Base-by-base conservation (phyloP, 2,888 invertebrate species). In the Amphipyra berbera region DNA sequence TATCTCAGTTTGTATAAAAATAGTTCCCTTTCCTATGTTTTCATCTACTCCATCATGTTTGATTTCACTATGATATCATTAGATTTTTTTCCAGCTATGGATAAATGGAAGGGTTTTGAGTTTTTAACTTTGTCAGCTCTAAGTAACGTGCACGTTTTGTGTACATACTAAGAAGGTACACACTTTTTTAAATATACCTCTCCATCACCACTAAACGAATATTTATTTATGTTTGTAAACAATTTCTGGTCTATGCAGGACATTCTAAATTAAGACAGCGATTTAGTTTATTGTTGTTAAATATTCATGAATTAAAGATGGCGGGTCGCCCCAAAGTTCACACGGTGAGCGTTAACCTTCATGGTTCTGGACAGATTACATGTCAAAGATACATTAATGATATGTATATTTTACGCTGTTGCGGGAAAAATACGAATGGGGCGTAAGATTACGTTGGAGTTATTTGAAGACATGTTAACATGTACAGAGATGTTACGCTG, bases 321-420 rank as follows among this genome's bases (percentile, higher is more conserved):
- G 60, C 45, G 46, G 49, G n/a, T 58, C 27, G 44, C 60, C 33
- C 21, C 47, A 50, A 65, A 77, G 60, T 71, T 78, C 75, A 55
- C 63, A 78, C 72, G 59, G 33, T 55, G 59, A 59, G 30, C 56
- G n/a, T 57, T 65, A 54, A 74, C 65, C 78, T 71, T 78, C 67
- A 70, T 62, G 45, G 13, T 68, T 10, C 49, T 73, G 42, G 10
- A 35, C 68, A 38, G 37, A 44, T 73, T 67, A 4, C 45, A 27
- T 41, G n/a, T 38, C 40, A 58, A 41, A 58, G 44, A 50, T 10
- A 2, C 5, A 7, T 14, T 4, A 2, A 15, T 14, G 15, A 15
- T 14, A 9, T 2, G 14, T 15, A 9, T 10, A 0, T 1, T 12
- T 2, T 14, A 21, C 8, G 8, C 6, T 14, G 40, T 6, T 40